Evolutionary conservation across 2,888 invertebrate genomes (phyloP), one percentile per base, ranked within the genome.

Genomic region (Iphiclides podalirius): DNA sequence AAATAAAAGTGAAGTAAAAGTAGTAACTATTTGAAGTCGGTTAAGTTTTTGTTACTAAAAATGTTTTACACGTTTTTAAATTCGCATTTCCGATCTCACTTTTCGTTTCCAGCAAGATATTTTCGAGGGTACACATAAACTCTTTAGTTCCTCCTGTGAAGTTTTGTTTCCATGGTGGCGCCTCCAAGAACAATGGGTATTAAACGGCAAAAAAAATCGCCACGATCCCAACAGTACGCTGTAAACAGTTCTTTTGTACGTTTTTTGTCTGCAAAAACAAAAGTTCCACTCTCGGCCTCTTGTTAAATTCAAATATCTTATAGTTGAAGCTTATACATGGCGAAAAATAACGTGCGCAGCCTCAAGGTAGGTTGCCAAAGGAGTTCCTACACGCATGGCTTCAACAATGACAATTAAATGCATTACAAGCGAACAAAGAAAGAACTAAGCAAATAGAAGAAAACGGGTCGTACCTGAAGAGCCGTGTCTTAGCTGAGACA

Each of bases 251-350:
- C 47, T 47, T 47, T 47, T 47, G 47, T 47, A 41, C 47, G 36
- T 47, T 47, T 47, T 47, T 28, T 47, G 47, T 47, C 47, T 47
- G 41, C 28, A 41, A 28, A 41, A 47, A 41, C 47, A 41, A 47
- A 41, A 28, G 35, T 26, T n/a, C 35, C 28, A 20, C 35, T 41
- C 47, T 41, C 28, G 23, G 9, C 16, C 15, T n/a, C 34, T 35
- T 34, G 40, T 47, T 36, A 41, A 47, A 41, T 41, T 41, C 28
- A 34, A 35, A 47, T 45, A 45, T 34, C 39, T 26, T 40, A 14
- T 26, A 26, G 26, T 26, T 26, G 26, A 1, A 26, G 26, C 9
- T 26, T 26, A 8, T 26, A 8, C 20, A 3, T 26, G n/a, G n/a
- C 26, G 6, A 9, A 26, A 20, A 20, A 26, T 7, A 26, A 26